Conservation (phyloP, 2,888 invertebrate species). For the Pollenia labialis region DNA sequence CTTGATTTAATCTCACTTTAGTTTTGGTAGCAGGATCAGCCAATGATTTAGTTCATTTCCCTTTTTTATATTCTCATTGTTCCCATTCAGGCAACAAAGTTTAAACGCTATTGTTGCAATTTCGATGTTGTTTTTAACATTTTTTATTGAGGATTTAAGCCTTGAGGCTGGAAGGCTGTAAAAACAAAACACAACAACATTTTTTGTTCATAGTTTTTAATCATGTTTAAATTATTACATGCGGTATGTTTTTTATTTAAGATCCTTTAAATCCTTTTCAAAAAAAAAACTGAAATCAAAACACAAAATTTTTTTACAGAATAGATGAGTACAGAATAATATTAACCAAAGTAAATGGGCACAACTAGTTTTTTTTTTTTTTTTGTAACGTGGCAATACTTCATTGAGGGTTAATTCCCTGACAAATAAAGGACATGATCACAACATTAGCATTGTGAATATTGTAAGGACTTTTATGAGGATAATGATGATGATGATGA, state of each 20-base stretch:
- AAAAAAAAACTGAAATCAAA: slow-evolving; percentile 71
- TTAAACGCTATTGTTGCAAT: slow-evolving; percentile 60
- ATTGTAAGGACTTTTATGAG: slow-evolving; percentile 27
- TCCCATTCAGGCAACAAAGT: slow-evolving; percentile 56
- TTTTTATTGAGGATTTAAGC: slow-evolving; percentile 76
- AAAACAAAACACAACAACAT: slow-evolving; percentile 83
- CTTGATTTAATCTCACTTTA: slow-evolving; percentile 73
- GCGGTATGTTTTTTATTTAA: slow-evolving; percentile 71
- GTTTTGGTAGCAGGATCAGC: slow-evolving; percentile 77
- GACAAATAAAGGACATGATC: slow-evolving; percentile 62
- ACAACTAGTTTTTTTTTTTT: slow-evolving; percentile 78
- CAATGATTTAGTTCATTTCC: slow-evolving; percentile 74
- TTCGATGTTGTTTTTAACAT: slow-evolving; percentile 43
- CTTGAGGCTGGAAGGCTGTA: slow-evolving; percentile 81
- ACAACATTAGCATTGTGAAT: slow-evolving; percentile 34
- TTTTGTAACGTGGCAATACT: slow-evolving; percentile 47
- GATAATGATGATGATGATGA: background rate
- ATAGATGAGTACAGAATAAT: slow-evolving; percentile 53
- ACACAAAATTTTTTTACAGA: slow-evolving; percentile 49
- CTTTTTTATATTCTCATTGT: slow-evolving; percentile 57
- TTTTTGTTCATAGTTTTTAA: slow-evolving; percentile 76
- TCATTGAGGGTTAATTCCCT: slow-evolving; percentile 68
- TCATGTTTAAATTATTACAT: slow-evolving; percentile 84
- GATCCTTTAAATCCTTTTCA: slow-evolving; percentile 71
- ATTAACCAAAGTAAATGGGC: slow-evolving; percentile 78